Evolutionary conservation across 2,113 vertebrate genomes (phyloP).

Genomic region (Orcinus orca): DNA sequence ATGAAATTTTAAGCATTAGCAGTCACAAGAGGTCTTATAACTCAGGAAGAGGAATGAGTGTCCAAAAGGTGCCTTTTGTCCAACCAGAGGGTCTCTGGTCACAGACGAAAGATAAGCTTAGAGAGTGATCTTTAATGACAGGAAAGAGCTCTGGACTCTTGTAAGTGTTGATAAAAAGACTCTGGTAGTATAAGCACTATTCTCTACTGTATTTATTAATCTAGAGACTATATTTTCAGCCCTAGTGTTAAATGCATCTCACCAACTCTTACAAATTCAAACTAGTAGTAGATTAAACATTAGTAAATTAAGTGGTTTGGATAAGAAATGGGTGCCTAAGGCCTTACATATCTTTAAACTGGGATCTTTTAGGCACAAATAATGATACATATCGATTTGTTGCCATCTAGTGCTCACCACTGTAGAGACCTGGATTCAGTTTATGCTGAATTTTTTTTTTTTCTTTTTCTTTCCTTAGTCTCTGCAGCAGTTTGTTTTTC

Average conservation of each 20-base stretch:
- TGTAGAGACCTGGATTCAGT: not conserved
- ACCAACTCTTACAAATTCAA: constrained; percentile 16
- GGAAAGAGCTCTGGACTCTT: not conserved
- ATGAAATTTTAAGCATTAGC: not conserved
- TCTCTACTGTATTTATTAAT: not conserved
- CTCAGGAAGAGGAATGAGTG: not conserved
- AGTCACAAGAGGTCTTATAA: constrained; percentile 6
- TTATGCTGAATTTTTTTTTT: not conserved
- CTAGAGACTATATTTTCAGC: not conserved
- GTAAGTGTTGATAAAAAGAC: not conserved
- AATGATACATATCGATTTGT: not conserved
- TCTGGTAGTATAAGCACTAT: not conserved
- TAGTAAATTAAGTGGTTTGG: not conserved
- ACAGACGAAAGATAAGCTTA: not conserved
- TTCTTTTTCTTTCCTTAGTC: not conserved
- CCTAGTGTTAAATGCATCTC: not conserved
- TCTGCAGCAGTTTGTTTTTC: constrained; percentile 7
- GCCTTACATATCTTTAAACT: not conserved
- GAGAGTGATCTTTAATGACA: not conserved
- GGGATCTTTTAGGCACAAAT: not conserved
- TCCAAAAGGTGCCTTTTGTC: not conserved
- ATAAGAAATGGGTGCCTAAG: not conserved
- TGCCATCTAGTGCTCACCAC: constrained; percentile 58
- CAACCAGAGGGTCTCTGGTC: not conserved
- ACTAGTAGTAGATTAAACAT: not conserved